Base-by-base conservation (phyloP, 2,797 vertebrate species). In the Jordanella pulchra region DNA sequence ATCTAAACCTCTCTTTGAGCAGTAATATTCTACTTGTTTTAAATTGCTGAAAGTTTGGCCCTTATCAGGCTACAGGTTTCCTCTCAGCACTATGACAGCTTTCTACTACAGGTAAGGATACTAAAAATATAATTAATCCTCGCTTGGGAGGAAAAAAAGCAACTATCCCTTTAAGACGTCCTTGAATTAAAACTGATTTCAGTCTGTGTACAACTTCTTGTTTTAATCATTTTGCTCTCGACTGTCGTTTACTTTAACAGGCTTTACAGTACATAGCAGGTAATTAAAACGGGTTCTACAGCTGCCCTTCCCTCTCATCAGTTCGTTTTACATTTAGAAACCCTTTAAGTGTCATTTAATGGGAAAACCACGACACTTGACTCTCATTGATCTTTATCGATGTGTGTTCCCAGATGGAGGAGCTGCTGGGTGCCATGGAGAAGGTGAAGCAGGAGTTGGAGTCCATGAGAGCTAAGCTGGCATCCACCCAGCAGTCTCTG, bases 361-460 rank as follows among this genome's bases (percentile, higher is more conserved):
- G 0, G 5, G 47, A 72, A 77, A 79, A 50, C 53, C 4, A 7
- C 11, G 0, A 3, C 32, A 21, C 30, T 30, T 69, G 53, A 72
- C 68, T 44, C 45, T 53, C 25, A 35, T 69, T 35, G 55, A 67
- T 77, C 76, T 67, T 25, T n/a, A 15, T 50, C 50, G 76, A 51
- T 81, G 45, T 82, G 54, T 78, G 32, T 86, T 44, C 70, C 53
- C 86, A 99, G 98, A 98, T 99, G 90, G 97, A 99, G 89, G 98
- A 99, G 88, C 89, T 99, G 80, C 94, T 99, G 89, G 95, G 96
- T 84, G 97, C 97, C 54, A 99, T 99, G 97, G 98, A 99, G 93
- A 99, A 99, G 84, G 97, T 99, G 74, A 99, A 98, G 88, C 97
- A 97, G 85, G 98, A 99, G 80, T 92, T 99, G 71, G 98, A 99